Evolutionary conservation across 2,888 invertebrate species (phyloP).

Genomic region (Matsumyia berberina): DNA sequence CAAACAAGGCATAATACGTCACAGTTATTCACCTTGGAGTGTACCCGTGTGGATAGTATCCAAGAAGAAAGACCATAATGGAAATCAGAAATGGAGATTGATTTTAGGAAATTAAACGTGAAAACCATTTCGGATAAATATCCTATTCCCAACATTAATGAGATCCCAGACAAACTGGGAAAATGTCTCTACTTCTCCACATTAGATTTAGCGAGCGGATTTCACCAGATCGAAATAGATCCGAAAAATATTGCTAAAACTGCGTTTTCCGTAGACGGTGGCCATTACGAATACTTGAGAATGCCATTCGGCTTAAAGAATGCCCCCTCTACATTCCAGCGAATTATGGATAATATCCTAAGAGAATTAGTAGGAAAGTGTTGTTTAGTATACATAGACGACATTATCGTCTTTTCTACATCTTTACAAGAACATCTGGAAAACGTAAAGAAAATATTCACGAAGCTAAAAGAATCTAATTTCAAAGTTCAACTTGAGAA

Average conservation of each 20-base stretch:
- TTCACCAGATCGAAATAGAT: conserved; percentile 79
- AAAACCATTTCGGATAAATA: conserved; percentile 75
- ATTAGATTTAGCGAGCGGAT: conserved; percentile 79
- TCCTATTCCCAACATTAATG: conserved; percentile 78
- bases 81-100: conserved; percentile 75
- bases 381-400: too few relatives aligned
- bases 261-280: conserved; percentile 53
- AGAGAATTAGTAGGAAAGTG: conserved; percentile 44
- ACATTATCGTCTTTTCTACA: conserved; percentile 33
- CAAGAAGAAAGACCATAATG: conserved; percentile 49
- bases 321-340: conserved; percentile 62
- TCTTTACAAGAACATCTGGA: conserved; percentile 34
- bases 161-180: conserved; percentile 80
- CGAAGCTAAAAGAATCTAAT: conserved; percentile 14
- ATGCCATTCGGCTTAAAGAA: conserved; percentile 61
- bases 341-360: conserved; percentile 54
- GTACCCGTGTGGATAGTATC: conserved; percentile 78
- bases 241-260: conserved; percentile 28
- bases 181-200: conserved; percentile 79
- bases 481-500: conserved; percentile 31
- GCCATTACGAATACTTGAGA: conserved; percentile 53
- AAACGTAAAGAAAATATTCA: conserved; percentile 20
- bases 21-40: conserved; percentile 70
- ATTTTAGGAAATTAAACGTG: conserved; percentile 77
- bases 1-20: conserved; percentile 77